Evolutionary conservation across 1,140 invertebrate genomes (phyloP).

Genomic region (Pemphigus obesinymphae): DNA sequence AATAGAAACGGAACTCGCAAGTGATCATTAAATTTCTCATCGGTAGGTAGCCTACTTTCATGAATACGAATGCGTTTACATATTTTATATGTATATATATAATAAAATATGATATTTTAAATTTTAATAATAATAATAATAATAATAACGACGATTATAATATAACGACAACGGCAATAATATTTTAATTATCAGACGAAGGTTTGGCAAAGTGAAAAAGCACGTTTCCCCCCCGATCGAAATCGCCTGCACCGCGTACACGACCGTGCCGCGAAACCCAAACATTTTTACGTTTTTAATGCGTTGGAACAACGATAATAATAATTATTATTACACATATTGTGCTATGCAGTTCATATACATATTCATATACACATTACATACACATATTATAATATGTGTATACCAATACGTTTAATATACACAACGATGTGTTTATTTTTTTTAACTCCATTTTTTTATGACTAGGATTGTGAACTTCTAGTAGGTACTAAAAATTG

Average conservation of each 20-base stretch:
- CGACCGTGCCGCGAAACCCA: neutral
- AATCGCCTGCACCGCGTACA: neutral
- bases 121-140: neutral
- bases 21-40: slow-evolving; percentile 22
- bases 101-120: neutral
- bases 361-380: too few relatives aligned
- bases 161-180: neutral
- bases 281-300: slow-evolving; percentile 14
- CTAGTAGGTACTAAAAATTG: too few relatives aligned
- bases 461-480: too few relatives aligned
- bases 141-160: neutral
- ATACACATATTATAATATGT: neutral
- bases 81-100: neutral
- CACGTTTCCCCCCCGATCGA: slow-evolving; percentile 1
- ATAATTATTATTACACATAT: too few relatives aligned
- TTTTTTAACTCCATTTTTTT: neutral
- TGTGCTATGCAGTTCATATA: too few relatives aligned
- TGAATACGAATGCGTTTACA: neutral
- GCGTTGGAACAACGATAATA: neutral
- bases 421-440: neutral
- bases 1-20: neutral
- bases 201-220: slow-evolving; percentile 12
- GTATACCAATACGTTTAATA: neutral
- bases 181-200: too few relatives aligned
- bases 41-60: slow-evolving; percentile 5